phyloP scores from a whole-genome alignment of 2,797 vertebrate genomes.

The Acomys russatus region DNA sequence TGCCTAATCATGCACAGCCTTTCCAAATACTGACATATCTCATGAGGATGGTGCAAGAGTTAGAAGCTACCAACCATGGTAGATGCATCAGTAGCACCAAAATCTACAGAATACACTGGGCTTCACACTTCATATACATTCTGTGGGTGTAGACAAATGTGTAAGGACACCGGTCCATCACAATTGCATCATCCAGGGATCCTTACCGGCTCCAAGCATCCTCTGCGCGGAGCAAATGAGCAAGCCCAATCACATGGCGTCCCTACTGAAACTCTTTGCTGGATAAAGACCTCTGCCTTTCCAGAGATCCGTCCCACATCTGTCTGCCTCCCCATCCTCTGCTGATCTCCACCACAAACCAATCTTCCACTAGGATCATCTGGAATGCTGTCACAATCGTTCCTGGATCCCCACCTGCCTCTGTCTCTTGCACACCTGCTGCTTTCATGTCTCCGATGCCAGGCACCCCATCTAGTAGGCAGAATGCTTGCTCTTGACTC shows the following conservation, averaged over 20 bases:
- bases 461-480: neutral
- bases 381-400: neutral
- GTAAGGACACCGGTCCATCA: neutral
- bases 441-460: neutral
- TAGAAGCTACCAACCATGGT: neutral
- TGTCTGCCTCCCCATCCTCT: too few relatives aligned
- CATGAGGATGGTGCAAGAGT: neutral
- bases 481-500: neutral
- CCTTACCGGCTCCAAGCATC: neutral
- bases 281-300: neutral
- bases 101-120: neutral
- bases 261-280: neutral
- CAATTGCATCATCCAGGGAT: too few relatives aligned
- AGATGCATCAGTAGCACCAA: neutral
- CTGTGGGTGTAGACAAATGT: neutral
- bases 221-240: neutral
- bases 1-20: neutral
- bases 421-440: neutral
- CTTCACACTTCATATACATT: neutral
- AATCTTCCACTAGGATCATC: neutral
- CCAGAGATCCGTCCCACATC: neutral
- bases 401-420: neutral
- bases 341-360: neutral
- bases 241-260: too few relatives aligned
- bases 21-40: neutral